Evolutionary conservation across 2,888 invertebrate genomes (phyloP).

Genomic region (Hecatera dysodea): DNA sequence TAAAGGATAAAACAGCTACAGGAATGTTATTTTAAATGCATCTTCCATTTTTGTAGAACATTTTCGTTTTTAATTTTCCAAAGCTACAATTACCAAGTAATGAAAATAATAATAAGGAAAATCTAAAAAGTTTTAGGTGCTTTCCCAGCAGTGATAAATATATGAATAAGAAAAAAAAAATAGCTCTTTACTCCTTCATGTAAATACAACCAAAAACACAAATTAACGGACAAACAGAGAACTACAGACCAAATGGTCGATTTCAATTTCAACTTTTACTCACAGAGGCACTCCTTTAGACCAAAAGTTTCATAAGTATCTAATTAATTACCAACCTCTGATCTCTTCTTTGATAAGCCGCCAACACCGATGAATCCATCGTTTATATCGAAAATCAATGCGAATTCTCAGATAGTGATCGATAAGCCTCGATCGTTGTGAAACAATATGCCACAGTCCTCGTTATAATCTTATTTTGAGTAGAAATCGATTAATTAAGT

Average conservation of each 20-base stretch:
- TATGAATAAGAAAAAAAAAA: no score
- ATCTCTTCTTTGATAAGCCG: slow-evolving; percentile 50
- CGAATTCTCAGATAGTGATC: slow-evolving; percentile 58
- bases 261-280: slow-evolving; percentile 5
- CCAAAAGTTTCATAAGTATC: slow-evolving; percentile 21
- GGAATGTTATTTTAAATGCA: neutral
- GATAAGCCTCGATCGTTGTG: slow-evolving; percentile 56
- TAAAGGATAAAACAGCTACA: neutral
- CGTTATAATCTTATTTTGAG: slow-evolving; percentile 62
- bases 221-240: neutral
- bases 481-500: slow-evolving; percentile 66
- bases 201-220: neutral
- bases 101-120: no score
- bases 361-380: slow-evolving; percentile 49
- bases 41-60: neutral
- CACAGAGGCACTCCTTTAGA: slow-evolving; percentile 9
- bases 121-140: no score
- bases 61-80: no score
- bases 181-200: no score
- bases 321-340: slow-evolving; percentile 39
- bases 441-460: slow-evolving; percentile 65
- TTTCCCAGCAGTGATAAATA: no score
- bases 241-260: neutral
- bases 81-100: no score
- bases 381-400: slow-evolving; percentile 59